These are phyloP conservation scores for Conomelus anceps DNA, from an alignment of 2,888 invertebrate species.

Conservation along the genomic window DNA sequence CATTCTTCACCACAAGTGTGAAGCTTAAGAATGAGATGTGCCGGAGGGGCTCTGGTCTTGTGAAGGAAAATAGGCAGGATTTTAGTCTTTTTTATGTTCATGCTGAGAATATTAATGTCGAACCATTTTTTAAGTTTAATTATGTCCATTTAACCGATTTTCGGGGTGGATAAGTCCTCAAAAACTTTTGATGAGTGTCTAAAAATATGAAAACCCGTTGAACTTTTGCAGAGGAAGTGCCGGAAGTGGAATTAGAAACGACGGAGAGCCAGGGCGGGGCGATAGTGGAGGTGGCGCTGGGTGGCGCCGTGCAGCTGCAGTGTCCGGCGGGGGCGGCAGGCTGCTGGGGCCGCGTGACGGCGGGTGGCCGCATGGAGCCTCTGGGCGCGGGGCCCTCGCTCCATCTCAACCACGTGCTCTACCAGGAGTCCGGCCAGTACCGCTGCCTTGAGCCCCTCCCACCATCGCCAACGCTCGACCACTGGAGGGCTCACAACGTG, in stretches of 20 bases:
- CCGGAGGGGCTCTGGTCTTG: too few species aligned
- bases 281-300: conserved; percentile 64
- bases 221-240: conserved; percentile 32
- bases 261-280: conserved; percentile 64
- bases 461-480: conserved; percentile 41
- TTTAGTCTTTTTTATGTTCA: too few species aligned
- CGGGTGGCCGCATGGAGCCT: conserved; percentile 43
- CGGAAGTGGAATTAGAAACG: conserved; percentile 57
- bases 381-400: conserved; percentile 53
- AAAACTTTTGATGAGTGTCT: too few species aligned
- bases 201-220: too few species aligned
- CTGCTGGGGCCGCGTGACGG: conserved; percentile 54
- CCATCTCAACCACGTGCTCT: conserved; percentile 61
- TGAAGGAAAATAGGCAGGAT: too few species aligned
- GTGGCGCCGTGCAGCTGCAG: conserved; percentile 78
- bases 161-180: too few species aligned
- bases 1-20: too few species aligned
- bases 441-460: conserved; percentile 56
- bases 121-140: too few species aligned
- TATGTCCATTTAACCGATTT: too few species aligned
- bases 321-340: conserved; percentile 67
- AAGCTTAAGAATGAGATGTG: too few species aligned
- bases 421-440: conserved; percentile 70
- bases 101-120: too few species aligned
- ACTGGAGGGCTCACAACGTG: conserved; percentile 38